These are phyloP conservation scores for Thunnus albacares DNA, from an alignment of 2,797 vertebrate species.

Conservation along the genomic window DNA sequence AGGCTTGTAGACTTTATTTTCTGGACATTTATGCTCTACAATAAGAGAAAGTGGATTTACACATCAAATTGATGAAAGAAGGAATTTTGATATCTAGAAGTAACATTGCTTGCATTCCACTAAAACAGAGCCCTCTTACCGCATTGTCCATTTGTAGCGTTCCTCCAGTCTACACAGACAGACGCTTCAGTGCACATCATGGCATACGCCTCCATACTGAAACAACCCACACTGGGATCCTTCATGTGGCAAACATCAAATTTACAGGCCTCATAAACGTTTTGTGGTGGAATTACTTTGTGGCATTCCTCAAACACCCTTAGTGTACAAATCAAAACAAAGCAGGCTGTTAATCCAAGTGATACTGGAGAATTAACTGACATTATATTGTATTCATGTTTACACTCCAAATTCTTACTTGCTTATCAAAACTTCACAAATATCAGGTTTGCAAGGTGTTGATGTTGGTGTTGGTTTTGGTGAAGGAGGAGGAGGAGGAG, in stretches of 20 bases:
- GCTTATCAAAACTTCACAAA: slow-evolving; percentile 78
- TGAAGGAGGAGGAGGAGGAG: rapidly evolving
- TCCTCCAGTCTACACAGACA: slow-evolving; percentile 87
- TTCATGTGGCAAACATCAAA: slow-evolving; percentile 75
- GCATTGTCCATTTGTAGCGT: slow-evolving; percentile 80
- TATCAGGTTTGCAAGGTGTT: neutral
- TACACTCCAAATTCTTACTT: slow-evolving; percentile 66
- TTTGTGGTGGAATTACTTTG: slow-evolving; percentile 53
- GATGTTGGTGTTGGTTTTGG: rapidly evolving
- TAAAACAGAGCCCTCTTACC: slow-evolving; percentile 74
- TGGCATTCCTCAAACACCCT: slow-evolving; percentile 87
- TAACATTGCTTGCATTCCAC: neutral
- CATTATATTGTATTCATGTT: neutral
- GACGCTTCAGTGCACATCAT: slow-evolving; percentile 71
- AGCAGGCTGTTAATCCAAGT: neutral
- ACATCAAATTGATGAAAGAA: slow-evolving; percentile 21
- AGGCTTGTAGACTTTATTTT: slow-evolving; percentile 82
- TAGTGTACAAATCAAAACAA: slow-evolving; percentile 39
- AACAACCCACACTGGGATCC: slow-evolving; percentile 65
- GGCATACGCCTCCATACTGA: slow-evolving; percentile 86
- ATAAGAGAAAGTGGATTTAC: slow-evolving; percentile 21
- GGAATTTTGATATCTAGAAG: neutral
- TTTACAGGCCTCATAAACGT: slow-evolving; percentile 81
- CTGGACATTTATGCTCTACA: slow-evolving; percentile 83
- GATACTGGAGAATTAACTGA: neutral